phyloP scores from a whole-genome alignment of 2,113 vertebrate species.

The Neotoma lepida region DNA sequence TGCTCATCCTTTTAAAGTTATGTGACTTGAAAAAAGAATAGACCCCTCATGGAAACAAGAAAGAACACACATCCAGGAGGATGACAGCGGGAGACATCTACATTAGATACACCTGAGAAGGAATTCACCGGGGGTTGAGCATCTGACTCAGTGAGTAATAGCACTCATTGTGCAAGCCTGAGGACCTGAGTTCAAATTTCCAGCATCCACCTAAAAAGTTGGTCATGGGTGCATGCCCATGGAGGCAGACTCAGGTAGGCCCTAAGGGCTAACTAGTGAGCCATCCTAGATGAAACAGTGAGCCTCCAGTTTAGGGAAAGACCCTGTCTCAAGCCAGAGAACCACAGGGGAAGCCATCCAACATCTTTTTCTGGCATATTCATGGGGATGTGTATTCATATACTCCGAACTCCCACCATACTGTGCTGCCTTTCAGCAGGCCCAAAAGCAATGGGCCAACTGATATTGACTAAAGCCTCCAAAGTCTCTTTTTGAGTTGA shows the following conservation, averaged over 20 bases:
- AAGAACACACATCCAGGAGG: constrained; percentile 55
- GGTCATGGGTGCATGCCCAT: neutral
- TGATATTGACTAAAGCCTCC: neutral
- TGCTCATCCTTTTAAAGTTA: constrained; percentile 57
- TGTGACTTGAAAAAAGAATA: constrained; percentile 59
- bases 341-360: neutral
- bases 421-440: neutral
- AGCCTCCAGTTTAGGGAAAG: neutral
- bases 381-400: neutral
- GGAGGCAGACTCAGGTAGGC: too few species aligned
- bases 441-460: neutral
- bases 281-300: neutral
- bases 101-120: neutral
- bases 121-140: neutral
- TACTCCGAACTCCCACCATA: neutral
- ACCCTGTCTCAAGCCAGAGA: neutral
- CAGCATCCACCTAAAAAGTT: neutral
- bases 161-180: neutral
- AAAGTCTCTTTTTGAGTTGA: neutral
- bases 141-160: neutral
- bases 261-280: neutral
- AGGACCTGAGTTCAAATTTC: neutral
- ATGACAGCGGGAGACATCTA: neutral
- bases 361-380: too few species aligned
- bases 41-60: neutral